A percentile compares a stretch with the other conserved stretches of the same genome.
Evolutionary conservation across 2,113 vertebrate genomes (phyloP).

Genomic region (Mesocricetus auratus): DNA sequence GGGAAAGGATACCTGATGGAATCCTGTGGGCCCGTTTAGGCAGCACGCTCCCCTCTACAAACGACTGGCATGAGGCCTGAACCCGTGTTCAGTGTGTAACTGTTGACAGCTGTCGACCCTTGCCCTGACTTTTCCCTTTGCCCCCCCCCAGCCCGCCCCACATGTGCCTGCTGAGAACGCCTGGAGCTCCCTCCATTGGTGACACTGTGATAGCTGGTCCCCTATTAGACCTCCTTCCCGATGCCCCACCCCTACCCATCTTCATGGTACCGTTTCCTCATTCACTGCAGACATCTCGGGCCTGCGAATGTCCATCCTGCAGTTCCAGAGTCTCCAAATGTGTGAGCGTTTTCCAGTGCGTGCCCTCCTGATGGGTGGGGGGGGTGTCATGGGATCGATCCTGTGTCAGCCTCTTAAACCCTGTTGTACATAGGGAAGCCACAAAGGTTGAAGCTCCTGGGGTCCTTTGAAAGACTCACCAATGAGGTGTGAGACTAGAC

Average conservation of each 20-base stretch:
- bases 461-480: neutral
- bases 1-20: neutral
- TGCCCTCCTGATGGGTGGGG: neutral
- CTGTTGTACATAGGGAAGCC: neutral
- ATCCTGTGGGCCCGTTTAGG: fast-evolving
- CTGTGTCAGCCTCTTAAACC: neutral
- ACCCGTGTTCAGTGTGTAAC: neutral
- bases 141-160: no score
- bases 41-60: fast-evolving
- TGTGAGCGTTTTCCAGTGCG: neutral
- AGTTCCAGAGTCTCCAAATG: neutral
- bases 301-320: neutral
- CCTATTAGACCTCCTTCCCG: no score
- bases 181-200: fast-evolving
- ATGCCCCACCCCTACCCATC: fast-evolving
- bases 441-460: neutral
- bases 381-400: no score
- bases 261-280: neutral
- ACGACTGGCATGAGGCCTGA: neutral
- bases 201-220: neutral
- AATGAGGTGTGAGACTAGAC: neutral
- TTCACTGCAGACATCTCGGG: neutral
- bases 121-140: no score
- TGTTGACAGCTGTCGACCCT: neutral
- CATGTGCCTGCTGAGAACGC: neutral